These are phyloP conservation scores for Phacellophora camtschatica DNA, from an alignment of 30 jellyfish, hydroid and myxozoan genomes.

Conservation along the genomic window DNA sequence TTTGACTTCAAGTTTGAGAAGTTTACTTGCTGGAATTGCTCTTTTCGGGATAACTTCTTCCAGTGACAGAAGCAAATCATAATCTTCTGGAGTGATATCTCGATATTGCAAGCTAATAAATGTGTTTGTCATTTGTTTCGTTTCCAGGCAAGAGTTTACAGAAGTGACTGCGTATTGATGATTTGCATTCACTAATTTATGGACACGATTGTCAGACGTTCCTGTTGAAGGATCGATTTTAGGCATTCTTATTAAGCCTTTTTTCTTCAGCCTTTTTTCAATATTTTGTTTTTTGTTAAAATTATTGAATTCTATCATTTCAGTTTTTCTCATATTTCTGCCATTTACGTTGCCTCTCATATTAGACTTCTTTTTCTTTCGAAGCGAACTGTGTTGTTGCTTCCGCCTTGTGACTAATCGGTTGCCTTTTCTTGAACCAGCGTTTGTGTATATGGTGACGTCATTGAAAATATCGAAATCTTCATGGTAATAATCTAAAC, in stretches of 20 bases:
- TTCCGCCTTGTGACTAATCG: too few species aligned
- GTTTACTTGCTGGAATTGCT: neutral
- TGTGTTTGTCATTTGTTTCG: neutral
- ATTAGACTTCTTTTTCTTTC: too few species aligned
- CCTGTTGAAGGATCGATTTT: neutral
- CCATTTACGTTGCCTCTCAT: too few species aligned
- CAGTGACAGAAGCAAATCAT: slow-evolving; percentile 22
- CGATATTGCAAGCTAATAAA: slow-evolving; percentile 35
- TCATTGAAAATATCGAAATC: too few species aligned
- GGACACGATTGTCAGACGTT: neutral
- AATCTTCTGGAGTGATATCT: slow-evolving; percentile 43
- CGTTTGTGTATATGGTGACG: too few species aligned
- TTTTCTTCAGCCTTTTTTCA: neutral
- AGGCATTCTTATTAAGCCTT: neutral
- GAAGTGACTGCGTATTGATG: neutral
- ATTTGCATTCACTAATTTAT: neutral
- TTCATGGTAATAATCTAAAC: too few species aligned
- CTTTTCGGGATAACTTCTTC: slow-evolving; percentile 17
- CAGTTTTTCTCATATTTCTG: neutral
- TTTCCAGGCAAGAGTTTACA: neutral
- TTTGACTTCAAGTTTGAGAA: neutral
- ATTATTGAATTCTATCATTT: neutral
- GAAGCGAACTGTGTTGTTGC: too few species aligned
- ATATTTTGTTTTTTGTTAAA: neutral
- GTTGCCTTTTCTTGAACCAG: too few species aligned